Evolutionary conservation across 1,140 invertebrate genomes (phyloP).

Genomic region (Schlechtendalia chinensis): DNA sequence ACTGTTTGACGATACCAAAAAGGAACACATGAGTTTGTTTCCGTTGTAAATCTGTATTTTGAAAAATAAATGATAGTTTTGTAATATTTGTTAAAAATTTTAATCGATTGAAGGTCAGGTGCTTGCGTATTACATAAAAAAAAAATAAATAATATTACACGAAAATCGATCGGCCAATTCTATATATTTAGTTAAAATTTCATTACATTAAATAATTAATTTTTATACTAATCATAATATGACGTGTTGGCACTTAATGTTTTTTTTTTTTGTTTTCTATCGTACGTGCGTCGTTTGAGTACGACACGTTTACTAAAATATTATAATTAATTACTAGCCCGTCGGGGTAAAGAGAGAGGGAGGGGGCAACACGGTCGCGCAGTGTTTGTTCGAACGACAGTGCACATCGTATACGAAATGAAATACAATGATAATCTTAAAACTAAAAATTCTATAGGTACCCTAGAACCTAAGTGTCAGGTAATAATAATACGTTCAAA

Average conservation of each 20-base stretch:
- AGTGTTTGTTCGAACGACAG: too few relatives aligned
- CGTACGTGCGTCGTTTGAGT: too few relatives aligned
- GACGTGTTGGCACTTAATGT: conserved; percentile 34
- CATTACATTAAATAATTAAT: conserved; percentile 21
- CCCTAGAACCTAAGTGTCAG: conserved; percentile 30
- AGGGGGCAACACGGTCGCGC: too few relatives aligned
- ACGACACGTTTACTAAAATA: neutral
- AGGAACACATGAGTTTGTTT: conserved; percentile 22
- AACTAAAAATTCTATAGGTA: conserved; percentile 3
- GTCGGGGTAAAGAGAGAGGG: too few relatives aligned
- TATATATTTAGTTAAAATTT: conserved; percentile 9
- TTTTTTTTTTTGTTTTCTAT: neutral
- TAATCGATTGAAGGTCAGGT: too few relatives aligned
- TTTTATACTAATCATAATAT: neutral
- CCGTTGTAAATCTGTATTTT: neutral
- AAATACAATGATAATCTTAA: conserved; percentile 29
- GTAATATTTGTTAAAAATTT: too few relatives aligned
- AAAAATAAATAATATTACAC: neutral
- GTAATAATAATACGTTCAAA: conserved; percentile 27
- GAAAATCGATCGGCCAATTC: neutral
- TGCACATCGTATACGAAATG: neutral
- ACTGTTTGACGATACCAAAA: conserved; percentile 68
- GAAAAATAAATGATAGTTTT: too few relatives aligned
- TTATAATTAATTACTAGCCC: neutral
- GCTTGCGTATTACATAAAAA: too few relatives aligned